Percentiles rank a stretch among this genome's conserved stretches.
Evolutionary conservation across 2,888 invertebrate genomes (phyloP).

Genomic region (Cryptocephalus moraei): DNA sequence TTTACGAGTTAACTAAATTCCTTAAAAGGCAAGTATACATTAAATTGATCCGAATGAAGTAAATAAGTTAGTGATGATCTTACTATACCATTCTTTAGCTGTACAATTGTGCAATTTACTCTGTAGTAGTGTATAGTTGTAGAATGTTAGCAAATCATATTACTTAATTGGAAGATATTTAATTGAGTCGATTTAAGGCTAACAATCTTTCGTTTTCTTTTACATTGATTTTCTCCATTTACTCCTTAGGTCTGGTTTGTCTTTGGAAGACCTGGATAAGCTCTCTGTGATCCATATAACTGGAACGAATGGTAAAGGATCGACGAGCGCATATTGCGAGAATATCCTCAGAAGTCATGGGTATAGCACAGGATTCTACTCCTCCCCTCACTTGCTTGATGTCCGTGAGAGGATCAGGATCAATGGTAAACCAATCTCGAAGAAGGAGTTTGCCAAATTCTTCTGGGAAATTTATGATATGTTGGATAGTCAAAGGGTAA

Average conservation of each 20-base stretch:
- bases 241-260: conserved; percentile 55
- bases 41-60: too few relatives aligned
- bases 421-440: conserved; percentile 67
- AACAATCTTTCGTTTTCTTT: too few relatives aligned
- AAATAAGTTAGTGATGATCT: too few relatives aligned
- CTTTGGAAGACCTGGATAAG: conserved; percentile 53
- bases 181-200: too few relatives aligned
- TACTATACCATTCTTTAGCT: too few relatives aligned
- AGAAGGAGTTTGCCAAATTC: conserved; percentile 60
- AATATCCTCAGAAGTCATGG: conserved; percentile 77
- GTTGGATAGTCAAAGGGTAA: conserved; percentile 43
- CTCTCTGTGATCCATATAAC: conserved; percentile 88
- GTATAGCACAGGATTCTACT: conserved; percentile 84
- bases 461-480: conserved; percentile 75
- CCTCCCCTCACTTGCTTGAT: conserved; percentile 90
- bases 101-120: too few relatives aligned
- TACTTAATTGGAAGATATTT: too few relatives aligned
- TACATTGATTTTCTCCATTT: too few relatives aligned
- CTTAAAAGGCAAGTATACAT: conserved; percentile 12
- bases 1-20: conserved; percentile 16
- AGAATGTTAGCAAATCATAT: too few relatives aligned
- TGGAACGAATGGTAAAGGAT: conserved; percentile 97
- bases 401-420: conserved; percentile 88
- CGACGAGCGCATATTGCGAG: conserved; percentile 89
- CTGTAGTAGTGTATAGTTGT: too few relatives aligned